Base-by-base conservation (phyloP, 2,113 vertebrate species). In the Charina bottae region DNA sequence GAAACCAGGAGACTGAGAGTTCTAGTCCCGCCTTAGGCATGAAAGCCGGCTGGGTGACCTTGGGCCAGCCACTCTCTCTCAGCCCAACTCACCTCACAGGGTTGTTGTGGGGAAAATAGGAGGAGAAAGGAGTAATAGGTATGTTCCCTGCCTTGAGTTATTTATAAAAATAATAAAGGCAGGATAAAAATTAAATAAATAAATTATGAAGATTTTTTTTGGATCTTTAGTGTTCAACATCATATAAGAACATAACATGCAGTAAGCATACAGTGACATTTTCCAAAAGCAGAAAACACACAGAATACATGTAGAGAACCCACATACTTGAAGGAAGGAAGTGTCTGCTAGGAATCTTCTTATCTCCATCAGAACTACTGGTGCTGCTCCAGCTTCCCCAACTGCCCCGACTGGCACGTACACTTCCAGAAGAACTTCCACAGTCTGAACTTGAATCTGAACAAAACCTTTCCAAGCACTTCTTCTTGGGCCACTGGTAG, bases 331-430 rank as follows among this genome's bases (percentile, higher is more conserved):
- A 97, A 89, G 96, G 97, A 96, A 98, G 96, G 95, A 98, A 98
- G 95, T 96, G 97, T 68, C 97, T 97, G 68, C 95, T 93, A 55
- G 96, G 94, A 89, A 93, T 96, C 46, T 99, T 99, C 95, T 98
- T 98, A 93, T 99, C 99, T 56, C 99, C 99, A 0, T 99, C 99
- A 0, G 98, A 97, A 95, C 99, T 99, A 96, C 99, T 99, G 78
- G 98, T 97, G 90, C 99, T 99, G 97, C 99, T 99, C 99, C 99
- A 99, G 97, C 99, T 99, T 83, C 99, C 99, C 99, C 99, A 99
- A 96, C 99, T 99, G 33, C 99, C 99, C 33, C 99, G 97, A 97
- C 99, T 99, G 95, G 98, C 98, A 42, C 99, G 97, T 93, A 99
- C 99, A 0, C 99, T 99, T 85, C 99, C 98, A 0, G 98, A 98